Evolutionary conservation across 1,140 invertebrate genomes (phyloP).

Genomic region (Archivesica marissinica): DNA sequence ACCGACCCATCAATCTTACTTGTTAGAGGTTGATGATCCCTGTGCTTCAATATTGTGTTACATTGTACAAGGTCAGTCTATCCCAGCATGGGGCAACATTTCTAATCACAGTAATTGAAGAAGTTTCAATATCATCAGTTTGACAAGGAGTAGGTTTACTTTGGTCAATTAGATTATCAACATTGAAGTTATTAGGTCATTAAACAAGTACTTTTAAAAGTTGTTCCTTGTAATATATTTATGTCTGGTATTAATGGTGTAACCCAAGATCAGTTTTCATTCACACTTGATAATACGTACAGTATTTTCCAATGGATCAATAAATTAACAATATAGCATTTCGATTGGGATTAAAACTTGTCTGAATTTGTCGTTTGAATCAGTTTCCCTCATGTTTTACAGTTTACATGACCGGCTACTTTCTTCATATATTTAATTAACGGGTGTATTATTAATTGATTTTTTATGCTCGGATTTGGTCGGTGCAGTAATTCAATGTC

Average conservation of each 20-base stretch:
- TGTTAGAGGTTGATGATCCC: too few species aligned
- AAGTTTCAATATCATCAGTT: background rate
- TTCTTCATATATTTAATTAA: too few species aligned
- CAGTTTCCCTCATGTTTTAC: background rate
- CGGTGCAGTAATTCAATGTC: background rate
- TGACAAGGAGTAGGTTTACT: background rate
- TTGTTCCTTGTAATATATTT: background rate
- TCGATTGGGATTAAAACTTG: conserved; percentile 21
- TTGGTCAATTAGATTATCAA: background rate
- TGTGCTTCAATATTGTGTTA: too few species aligned
- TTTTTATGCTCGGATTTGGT: conserved; percentile 25
- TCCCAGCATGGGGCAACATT: conserved; percentile 19
- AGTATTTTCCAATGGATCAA: conserved; percentile 10
- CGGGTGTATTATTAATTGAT: too few species aligned
- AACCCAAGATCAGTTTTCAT: background rate
- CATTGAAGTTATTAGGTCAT: background rate
- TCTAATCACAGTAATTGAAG: background rate
- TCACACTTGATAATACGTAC: background rate
- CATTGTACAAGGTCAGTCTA: too few species aligned
- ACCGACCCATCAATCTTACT: too few species aligned
- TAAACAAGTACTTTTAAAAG: background rate
- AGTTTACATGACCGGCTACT: too few species aligned
- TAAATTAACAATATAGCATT: conserved; percentile 33
- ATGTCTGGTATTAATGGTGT: background rate
- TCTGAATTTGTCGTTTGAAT: background rate